Conservation (phyloP, 2,888 invertebrate species). For the Eumerus sabulonum region DNA sequence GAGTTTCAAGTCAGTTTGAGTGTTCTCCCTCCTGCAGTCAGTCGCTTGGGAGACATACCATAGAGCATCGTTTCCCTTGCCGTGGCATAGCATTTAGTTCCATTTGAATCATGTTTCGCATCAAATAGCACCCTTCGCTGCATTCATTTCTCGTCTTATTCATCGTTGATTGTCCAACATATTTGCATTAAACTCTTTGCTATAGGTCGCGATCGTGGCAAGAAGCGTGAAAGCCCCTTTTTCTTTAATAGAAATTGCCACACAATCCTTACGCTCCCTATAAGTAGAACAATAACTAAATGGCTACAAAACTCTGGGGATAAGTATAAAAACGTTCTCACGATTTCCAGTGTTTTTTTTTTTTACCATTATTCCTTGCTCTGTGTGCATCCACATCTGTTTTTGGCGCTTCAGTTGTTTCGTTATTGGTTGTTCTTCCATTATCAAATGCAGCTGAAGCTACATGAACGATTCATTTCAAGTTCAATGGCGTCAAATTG, state of each 20-base stretch:
- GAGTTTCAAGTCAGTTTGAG: no score
- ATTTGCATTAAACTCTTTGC: conserved; percentile 52
- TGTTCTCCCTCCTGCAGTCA: no score
- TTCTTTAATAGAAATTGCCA: conserved; percentile 48
- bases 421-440: not conserved
- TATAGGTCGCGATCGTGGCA: conserved; percentile 57
- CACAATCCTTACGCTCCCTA: conserved; percentile 24
- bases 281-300: conserved; percentile 43
- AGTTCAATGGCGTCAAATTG: conserved; percentile 61
- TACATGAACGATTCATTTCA: conserved; percentile 35
- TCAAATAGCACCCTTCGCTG: conserved; percentile 59
- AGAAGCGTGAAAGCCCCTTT: conserved; percentile 55
- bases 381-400: conserved; percentile 50
- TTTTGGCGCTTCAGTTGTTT: conserved; percentile 36
- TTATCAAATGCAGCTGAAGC: conserved; percentile 18
- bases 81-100: conserved; percentile 55
- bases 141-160: conserved; percentile 10
- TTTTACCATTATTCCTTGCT: no score
- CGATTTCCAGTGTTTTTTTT: conserved; percentile 34
- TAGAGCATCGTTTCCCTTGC: conserved; percentile 28
- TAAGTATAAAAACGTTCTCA: conserved; percentile 57
- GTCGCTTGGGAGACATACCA: conserved; percentile 15
- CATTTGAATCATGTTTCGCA: conserved; percentile 63
- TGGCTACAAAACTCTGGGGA: conserved; percentile 37
- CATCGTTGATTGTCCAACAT: not conserved